phyloP scores from a whole-genome alignment of 30 jellyfish, hydroid and myxozoan genomes.

The Aurelia aurita region DNA sequence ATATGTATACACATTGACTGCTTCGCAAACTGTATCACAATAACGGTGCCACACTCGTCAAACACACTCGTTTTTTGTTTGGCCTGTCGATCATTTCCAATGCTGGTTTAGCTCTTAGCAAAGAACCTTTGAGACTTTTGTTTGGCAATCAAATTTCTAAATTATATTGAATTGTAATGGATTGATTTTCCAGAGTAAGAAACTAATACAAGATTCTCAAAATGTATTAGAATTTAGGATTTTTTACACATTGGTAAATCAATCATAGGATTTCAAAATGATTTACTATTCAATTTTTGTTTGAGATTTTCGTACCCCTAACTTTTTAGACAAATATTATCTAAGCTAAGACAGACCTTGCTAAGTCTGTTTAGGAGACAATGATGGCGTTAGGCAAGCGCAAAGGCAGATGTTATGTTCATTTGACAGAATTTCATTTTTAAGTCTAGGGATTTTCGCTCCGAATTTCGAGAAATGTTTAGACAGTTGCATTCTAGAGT shows the following conservation, averaged over 20 bases:
- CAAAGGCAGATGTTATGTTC: too few relatives aligned
- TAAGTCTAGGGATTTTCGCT: too few relatives aligned
- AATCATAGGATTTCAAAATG: neutral
- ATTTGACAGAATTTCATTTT: too few relatives aligned
- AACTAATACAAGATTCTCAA: neutral
- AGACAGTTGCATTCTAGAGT: too few relatives aligned
- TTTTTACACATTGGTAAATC: constrained; percentile 8
- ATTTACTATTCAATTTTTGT: neutral
- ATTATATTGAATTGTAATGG: constrained; percentile 54
- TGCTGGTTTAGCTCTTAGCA: constrained; percentile 67
- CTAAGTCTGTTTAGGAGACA: too few relatives aligned
- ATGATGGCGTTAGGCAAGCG: too few relatives aligned
- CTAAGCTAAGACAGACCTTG: too few relatives aligned
- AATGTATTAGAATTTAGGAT: neutral
- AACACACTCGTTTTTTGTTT: constrained; percentile 60
- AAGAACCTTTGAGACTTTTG: constrained; percentile 58
- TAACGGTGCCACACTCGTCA: constrained; percentile 50
- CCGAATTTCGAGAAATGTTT: too few relatives aligned
- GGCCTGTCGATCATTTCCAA: constrained; percentile 45
- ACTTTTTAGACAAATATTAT: too few relatives aligned
- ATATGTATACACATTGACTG: constrained; percentile 43
- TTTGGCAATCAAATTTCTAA: constrained; percentile 49
- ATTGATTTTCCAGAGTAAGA: constrained; percentile 57
- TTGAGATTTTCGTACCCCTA: too few relatives aligned
- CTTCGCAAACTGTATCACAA: constrained; percentile 54